Conservation (phyloP, 2,888 invertebrate species). For the Sinelater perroti region DNA sequence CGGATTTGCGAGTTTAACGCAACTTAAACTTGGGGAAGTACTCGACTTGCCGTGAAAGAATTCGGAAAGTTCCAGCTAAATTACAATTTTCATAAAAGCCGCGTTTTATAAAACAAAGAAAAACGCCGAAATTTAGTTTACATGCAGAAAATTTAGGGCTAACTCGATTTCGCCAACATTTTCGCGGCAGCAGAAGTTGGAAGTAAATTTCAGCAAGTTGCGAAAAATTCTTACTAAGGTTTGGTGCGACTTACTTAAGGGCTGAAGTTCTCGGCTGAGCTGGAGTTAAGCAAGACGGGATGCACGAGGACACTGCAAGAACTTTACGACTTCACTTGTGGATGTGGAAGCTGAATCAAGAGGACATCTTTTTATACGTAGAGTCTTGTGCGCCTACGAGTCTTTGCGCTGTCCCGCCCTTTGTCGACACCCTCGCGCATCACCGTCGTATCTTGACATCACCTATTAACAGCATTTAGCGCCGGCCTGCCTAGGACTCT, state of each 20-base stretch:
- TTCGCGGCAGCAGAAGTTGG: no score
- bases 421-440: slow-evolving; percentile 39
- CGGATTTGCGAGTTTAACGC: neutral
- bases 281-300: slow-evolving; percentile 17
- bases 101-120: no score
- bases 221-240: no score
- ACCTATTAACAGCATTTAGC: slow-evolving; percentile 43
- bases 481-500: no score
- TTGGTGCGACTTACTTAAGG: slow-evolving; percentile 16
- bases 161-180: no score
- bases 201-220: no score
- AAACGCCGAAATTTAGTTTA: no score
- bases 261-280: slow-evolving; percentile 1
- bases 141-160: no score
- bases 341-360: slow-evolving; percentile 40
- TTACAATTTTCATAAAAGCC: slow-evolving; percentile 8
- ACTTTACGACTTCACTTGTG: slow-evolving; percentile 42
- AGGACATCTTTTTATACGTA: slow-evolving; percentile 44
- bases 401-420: slow-evolving; percentile 45
- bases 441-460: slow-evolving; percentile 43
- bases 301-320: slow-evolving; percentile 33
- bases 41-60: neutral
- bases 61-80: slow-evolving; percentile 5
- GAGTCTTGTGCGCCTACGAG: slow-evolving; percentile 44
- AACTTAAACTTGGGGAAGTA: neutral